These are phyloP conservation scores for Kryptolebias ocellatus DNA, from an alignment of 2,797 vertebrate genomes.

Conservation along the genomic window DNA sequence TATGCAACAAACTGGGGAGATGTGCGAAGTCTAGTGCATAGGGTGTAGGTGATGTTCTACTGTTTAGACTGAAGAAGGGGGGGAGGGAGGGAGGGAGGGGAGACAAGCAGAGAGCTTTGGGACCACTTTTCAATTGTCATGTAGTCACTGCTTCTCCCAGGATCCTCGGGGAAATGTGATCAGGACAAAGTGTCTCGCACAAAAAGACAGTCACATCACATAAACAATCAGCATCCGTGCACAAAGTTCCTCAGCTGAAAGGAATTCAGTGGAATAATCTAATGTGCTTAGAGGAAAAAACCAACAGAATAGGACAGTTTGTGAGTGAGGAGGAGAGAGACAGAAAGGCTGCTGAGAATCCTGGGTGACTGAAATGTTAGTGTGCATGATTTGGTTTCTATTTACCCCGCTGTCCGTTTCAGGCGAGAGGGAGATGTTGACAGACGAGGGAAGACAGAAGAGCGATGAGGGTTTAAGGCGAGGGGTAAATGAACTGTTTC, in stretches of 20 bases:
- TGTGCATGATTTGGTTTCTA: slow-evolving; percentile 78
- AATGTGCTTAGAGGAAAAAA: slow-evolving; percentile 29
- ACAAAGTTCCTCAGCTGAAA: slow-evolving; percentile 27
- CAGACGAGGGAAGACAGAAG: slow-evolving; percentile 84
- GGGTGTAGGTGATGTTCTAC: slow-evolving; percentile 73
- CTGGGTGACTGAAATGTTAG: slow-evolving; percentile 74
- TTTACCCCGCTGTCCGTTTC: slow-evolving; percentile 77
- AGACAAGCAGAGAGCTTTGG: slow-evolving; percentile 55
- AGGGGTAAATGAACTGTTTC: slow-evolving; percentile 86
- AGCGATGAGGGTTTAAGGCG: slow-evolving; percentile 82
- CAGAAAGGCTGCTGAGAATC: slow-evolving; percentile 55
- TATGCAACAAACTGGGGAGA: slow-evolving; percentile 70
- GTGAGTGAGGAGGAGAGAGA: slow-evolving; percentile 35
- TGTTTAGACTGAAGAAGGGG: slow-evolving; percentile 62
- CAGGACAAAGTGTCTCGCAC: slow-evolving; percentile 58
- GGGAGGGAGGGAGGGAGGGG: slow-evolving; percentile 23
- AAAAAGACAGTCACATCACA: slow-evolving; percentile 41
- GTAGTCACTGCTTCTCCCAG: slow-evolving; percentile 67
- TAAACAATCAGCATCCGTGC: slow-evolving; percentile 35
- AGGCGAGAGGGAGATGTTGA: slow-evolving; percentile 80
- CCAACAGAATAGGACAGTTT: slow-evolving; percentile 28
- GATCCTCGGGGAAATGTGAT: slow-evolving; percentile 72
- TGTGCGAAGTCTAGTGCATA: slow-evolving; percentile 53
- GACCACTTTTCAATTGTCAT: slow-evolving; percentile 71
- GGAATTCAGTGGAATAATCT: slow-evolving; percentile 30